These are phyloP conservation scores for Nicator chloris DNA, from an alignment of 2,113 vertebrate genomes.

Conservation along the genomic window DNA sequence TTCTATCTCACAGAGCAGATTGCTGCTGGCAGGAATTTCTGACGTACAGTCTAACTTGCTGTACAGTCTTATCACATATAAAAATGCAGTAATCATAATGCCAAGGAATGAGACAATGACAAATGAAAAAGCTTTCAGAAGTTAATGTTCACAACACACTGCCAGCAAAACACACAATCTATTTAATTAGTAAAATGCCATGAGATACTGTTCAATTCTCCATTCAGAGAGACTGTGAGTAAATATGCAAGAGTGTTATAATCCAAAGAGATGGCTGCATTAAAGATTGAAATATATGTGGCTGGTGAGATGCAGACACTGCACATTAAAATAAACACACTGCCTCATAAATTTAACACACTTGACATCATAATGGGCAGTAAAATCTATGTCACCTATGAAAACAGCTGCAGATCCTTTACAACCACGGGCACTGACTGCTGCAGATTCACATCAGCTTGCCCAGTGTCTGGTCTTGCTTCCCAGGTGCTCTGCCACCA, in stretches of 20 bases:
- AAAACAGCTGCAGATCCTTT: neutral
- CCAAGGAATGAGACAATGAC: constrained; percentile 60
- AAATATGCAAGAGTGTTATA: constrained; percentile 22
- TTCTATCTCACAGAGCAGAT: constrained; percentile 35
- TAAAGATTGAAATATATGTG: constrained; percentile 43
- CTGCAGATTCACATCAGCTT: neutral
- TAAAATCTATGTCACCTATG: constrained; percentile 23
- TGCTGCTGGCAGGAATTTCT: constrained; percentile 47
- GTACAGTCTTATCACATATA: constrained; percentile 57
- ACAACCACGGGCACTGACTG: neutral
- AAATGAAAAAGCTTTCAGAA: constrained; percentile 66
- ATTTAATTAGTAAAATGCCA: constrained; percentile 65
- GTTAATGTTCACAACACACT: constrained; percentile 51
- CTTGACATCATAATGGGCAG: constrained; percentile 19
- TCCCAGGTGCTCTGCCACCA: neutral
- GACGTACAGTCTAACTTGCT: constrained; percentile 42
- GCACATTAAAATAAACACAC: constrained; percentile 44
- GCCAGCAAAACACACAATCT: constrained; percentile 60
- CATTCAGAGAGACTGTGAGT: constrained; percentile 9
- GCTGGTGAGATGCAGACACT: constrained; percentile 25
- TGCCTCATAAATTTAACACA: constrained; percentile 31
- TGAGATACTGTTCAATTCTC: constrained; percentile 35
- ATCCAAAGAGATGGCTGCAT: constrained; percentile 21
- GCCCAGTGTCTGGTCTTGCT: neutral
- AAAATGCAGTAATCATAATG: constrained; percentile 58